phyloP scores from a whole-genome alignment of 2,888 invertebrate genomes.

The Sinhomidia bicolor region DNA sequence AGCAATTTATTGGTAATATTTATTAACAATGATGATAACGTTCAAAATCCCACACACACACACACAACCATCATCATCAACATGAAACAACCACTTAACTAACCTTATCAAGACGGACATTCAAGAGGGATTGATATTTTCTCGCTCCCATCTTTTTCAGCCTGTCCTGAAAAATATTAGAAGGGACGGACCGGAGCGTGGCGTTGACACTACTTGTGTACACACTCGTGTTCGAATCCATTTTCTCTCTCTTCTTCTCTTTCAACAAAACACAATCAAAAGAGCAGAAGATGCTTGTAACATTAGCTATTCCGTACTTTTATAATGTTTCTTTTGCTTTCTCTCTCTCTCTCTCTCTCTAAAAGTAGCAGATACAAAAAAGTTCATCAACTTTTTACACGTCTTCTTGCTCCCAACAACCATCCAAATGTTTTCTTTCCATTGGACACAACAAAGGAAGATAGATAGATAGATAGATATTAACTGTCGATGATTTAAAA shows the following conservation, averaged over 20 bases:
- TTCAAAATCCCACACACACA: neutral
- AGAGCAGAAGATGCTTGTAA: neutral
- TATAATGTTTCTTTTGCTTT: neutral
- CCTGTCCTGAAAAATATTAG: conserved; percentile 65
- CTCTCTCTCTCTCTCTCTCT: no score
- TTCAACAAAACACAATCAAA: neutral
- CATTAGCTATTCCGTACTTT: neutral
- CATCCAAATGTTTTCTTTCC: no score
- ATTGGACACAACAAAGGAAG: no score
- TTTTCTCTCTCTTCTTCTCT: neutral
- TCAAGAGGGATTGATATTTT: conserved; percentile 73
- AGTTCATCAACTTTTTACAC: no score
- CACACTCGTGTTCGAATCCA: conserved; percentile 52
- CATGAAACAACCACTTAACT: neutral
- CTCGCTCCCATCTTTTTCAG: conserved; percentile 70
- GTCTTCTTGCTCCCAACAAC: no score
- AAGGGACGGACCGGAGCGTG: conserved; percentile 31
- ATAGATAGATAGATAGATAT: no score
- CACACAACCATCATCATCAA: neutral
- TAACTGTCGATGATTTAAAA: no score
- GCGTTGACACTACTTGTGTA: conserved; percentile 66
- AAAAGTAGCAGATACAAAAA: neutral
- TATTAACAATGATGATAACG: neutral
- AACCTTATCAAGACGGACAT: conserved; percentile 69
- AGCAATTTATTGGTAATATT: conserved; percentile 11